Evolutionary conservation across 2,113 vertebrate species (phyloP).

Genomic region (Alligator sinensis): DNA sequence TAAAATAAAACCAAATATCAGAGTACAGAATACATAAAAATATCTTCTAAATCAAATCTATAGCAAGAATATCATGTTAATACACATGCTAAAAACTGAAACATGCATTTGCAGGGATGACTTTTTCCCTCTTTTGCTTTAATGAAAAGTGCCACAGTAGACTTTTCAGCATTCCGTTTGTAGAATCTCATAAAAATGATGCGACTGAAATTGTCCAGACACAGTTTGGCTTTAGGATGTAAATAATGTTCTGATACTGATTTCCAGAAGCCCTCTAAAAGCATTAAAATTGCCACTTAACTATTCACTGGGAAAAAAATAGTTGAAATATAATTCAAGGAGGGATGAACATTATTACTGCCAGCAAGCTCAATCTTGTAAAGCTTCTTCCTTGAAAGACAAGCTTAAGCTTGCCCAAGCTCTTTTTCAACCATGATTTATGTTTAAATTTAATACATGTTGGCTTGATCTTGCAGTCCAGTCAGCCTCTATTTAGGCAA

Average conservation of each 20-base stretch:
- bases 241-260: constrained; percentile 56
- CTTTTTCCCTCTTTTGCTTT: constrained; percentile 14
- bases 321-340: constrained; percentile 9
- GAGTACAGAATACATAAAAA: background rate
- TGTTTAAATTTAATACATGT: constrained; percentile 43
- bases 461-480: constrained; percentile 20
- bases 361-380: constrained; percentile 31
- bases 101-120: background rate
- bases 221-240: constrained; percentile 40
- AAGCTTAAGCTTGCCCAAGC: constrained; percentile 41
- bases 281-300: constrained; percentile 41
- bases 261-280: constrained; percentile 65
- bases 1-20: constrained; percentile 29
- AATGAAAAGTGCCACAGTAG: constrained; percentile 20
- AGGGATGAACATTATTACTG: constrained; percentile 7
- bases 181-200: constrained; percentile 45
- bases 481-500: background rate
- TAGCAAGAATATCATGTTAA: background rate
- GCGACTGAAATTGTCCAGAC: constrained; percentile 65
- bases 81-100: constrained; percentile 26
- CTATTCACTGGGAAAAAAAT: background rate
- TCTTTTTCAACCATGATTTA: constrained; percentile 30
- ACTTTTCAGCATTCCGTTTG: background rate
- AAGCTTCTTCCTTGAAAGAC: constrained; percentile 25
- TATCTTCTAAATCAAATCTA: constrained; percentile 27